Base-by-base conservation (phyloP, 23 tunicate species). In the Phallusia fumigata region DNA sequence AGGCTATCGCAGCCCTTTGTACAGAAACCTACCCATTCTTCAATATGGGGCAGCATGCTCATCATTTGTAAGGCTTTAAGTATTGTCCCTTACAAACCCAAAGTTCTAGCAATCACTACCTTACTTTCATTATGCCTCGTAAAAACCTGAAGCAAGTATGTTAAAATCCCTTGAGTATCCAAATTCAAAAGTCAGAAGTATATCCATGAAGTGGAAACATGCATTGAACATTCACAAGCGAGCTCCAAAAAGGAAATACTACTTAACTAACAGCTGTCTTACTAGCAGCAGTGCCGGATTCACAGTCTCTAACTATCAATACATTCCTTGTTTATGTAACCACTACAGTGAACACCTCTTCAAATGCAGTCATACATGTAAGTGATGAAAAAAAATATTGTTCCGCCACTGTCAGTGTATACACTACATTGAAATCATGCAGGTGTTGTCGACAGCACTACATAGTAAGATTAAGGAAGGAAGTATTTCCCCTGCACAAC, bases 1-100 rank as follows among this genome's bases (percentile, higher is more conserved):
- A 74, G 5, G 78, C 12, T 28, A 33, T 10, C 13, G 28, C 2
- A 12, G n/a, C 24, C 1, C 13, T 19, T 74, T 33, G 12, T 32
- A 69, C 31, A 15, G 21, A 18, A 53, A 80, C 94, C 75, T 64
- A 89, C 94, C 94, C 94, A 89, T 84, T 89, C 94, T 84, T 89
- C 94, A 80, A 89, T 89, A 80, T 89, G 94, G 45, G 94, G 94
- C 82, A 89, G 40, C 88, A 89, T 89, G 80, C 94, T 89, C 88
- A 89, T 84, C 94, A 89, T 89, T 76, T 49, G 85, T 47, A 64
- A 47, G 47, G 34, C 33, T 35, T 51, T 21, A 58, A 58, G 16
- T 6, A 6, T 21, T 21, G 1, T 24, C 69, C 26, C 69, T 58
- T 58, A 22, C 69, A 22, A 40, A 58, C 15, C 26, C 28, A 58